Percentiles rank a stretch among this genome's conserved stretches.
Conservation (phyloP, 1,140 invertebrate species). For the Zaprionus ghesquierei region DNA sequence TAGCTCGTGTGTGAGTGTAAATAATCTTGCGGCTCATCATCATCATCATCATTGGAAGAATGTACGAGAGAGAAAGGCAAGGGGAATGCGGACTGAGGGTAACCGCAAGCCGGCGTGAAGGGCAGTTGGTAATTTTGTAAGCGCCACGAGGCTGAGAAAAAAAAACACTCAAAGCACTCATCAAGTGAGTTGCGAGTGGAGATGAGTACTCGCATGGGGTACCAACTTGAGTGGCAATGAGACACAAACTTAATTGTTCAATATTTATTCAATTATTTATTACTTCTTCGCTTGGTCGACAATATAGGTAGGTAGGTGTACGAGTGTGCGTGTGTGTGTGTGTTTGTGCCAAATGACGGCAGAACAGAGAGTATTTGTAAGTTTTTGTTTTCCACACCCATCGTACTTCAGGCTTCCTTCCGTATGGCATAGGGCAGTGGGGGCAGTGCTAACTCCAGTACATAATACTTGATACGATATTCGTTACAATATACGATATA, state of each 20-base stretch:
- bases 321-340: constrained; percentile 4
- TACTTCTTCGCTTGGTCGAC: constrained; percentile 22
- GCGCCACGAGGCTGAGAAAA: constrained; percentile 68
- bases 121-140: constrained; percentile 73
- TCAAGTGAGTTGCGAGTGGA: constrained; percentile 18
- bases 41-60: constrained; percentile 4
- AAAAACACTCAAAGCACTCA: constrained; percentile 17
- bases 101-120: constrained; percentile 70
- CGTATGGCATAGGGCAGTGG: constrained; percentile 41
- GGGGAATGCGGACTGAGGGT: neutral
- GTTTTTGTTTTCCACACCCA: neutral
- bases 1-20: constrained; percentile 27
- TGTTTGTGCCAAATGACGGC: constrained; percentile 26
- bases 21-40: constrained; percentile 56
- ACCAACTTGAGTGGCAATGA: constrained; percentile 42
- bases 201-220: constrained; percentile 9
- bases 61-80: neutral
- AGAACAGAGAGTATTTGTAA: constrained; percentile 9
- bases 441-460: constrained; percentile 36
- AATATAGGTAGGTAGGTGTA: constrained; percentile 8
- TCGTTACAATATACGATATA: constrained; percentile 14
- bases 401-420: constrained; percentile 13
- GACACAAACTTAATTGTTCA: constrained; percentile 50
- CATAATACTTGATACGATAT: constrained; percentile 38
- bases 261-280: constrained; percentile 50